Conservation (phyloP, 2,113 vertebrate genomes). For the Gobiocypris rarus region DNA sequence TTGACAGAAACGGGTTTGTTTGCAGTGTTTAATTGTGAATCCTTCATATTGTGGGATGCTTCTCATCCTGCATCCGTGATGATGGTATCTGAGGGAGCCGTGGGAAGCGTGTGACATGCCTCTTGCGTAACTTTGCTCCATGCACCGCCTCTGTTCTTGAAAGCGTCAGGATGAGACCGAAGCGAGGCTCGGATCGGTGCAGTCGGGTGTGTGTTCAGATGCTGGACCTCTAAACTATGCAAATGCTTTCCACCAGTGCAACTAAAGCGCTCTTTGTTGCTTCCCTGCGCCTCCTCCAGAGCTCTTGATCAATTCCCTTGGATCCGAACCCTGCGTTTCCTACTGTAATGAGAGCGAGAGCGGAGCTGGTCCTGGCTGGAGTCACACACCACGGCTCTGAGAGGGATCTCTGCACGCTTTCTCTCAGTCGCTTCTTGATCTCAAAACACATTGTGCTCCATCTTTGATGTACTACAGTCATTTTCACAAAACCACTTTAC, state of each 20-base stretch:
- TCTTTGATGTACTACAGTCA: too few relatives aligned
- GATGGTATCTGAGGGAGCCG: too few relatives aligned
- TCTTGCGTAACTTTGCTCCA: constrained; percentile 9
- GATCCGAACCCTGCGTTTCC: constrained; percentile 35
- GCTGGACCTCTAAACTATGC: constrained; percentile 81
- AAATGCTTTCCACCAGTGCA: constrained; percentile 79
- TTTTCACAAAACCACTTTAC: neutral
- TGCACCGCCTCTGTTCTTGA: neutral
- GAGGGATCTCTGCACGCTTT: too few relatives aligned
- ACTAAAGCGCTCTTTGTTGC: constrained; percentile 81
- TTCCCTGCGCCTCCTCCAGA: constrained; percentile 77
- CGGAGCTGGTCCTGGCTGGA: constrained; percentile 3
- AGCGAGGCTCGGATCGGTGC: constrained; percentile 64
- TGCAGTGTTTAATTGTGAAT: too few relatives aligned
- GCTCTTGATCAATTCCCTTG: constrained; percentile 79
- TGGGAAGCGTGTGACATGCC: too few relatives aligned
- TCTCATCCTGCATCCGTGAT: too few relatives aligned
- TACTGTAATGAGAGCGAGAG: too few relatives aligned
- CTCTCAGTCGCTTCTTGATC: neutral
- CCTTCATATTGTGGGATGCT: too few relatives aligned
- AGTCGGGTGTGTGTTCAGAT: constrained; percentile 75
- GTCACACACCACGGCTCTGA: too few relatives aligned
- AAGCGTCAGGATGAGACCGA: constrained; percentile 11
- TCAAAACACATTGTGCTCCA: neutral
- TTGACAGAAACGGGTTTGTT: too few relatives aligned